These are phyloP conservation scores for Cryptotis parvus DNA, from an alignment of 2,113 vertebrate species.

Conservation along the genomic window DNA sequence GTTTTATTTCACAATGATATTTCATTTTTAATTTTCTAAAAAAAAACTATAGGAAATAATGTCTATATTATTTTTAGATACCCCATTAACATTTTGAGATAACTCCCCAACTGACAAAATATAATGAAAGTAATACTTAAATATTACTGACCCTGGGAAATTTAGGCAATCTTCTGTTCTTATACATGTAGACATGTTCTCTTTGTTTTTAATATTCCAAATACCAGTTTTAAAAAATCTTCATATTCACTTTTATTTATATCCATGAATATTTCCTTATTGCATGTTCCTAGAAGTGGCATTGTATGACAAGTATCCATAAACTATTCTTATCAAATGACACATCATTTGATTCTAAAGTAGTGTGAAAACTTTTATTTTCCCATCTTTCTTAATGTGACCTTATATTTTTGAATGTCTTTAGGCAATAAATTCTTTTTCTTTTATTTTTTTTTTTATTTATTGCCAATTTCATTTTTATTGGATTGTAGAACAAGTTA, in stretches of 20 bases:
- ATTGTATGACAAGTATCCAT: not conserved
- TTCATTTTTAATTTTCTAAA: too few species aligned
- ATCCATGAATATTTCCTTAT: not conserved
- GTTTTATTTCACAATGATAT: conserved; percentile 1
- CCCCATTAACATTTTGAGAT: too few species aligned
- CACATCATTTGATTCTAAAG: not conserved
- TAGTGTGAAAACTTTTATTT: not conserved
- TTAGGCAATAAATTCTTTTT: not conserved
- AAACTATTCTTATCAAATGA: not conserved
- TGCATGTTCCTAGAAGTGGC: not conserved
- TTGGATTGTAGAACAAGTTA: not conserved
- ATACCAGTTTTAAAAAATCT: not conserved
- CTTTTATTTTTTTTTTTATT: not conserved
- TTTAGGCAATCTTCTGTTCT: not conserved
- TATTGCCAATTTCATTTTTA: not conserved
- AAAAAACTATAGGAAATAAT: too few species aligned
- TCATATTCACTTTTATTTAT: not conserved
- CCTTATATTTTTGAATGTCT: not conserved
- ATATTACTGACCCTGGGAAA: not conserved
- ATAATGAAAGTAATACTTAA: not conserved
- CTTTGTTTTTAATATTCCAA: not conserved
- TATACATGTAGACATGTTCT: not conserved
- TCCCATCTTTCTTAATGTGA: not conserved
- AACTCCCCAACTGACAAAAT: conserved; percentile 3
- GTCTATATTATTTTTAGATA: too few species aligned